Evolutionary conservation across 2,797 vertebrate genomes (phyloP).

Genomic region (Etheostoma nigrum): DNA sequence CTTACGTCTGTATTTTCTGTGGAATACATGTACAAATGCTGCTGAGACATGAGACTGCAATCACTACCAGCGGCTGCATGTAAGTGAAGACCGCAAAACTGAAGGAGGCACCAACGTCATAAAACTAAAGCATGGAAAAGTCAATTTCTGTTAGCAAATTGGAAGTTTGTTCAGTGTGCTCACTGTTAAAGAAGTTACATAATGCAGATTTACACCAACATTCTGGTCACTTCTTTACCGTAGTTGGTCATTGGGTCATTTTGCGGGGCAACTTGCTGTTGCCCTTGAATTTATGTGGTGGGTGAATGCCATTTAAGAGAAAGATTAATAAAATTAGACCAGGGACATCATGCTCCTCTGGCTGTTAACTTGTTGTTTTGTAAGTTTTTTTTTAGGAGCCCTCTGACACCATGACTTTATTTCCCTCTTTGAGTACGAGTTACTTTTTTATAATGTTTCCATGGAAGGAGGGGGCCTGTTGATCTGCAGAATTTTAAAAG

Average conservation of each 20-base stretch:
- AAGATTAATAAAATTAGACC: slow-evolving; percentile 26
- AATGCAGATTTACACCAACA: slow-evolving; percentile 37
- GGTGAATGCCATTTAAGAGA: slow-evolving; percentile 23
- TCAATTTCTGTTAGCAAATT: slow-evolving; percentile 37
- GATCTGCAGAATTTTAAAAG: slow-evolving; percentile 59
- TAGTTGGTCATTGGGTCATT: slow-evolving; percentile 49
- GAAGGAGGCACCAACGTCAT: slow-evolving; percentile 30
- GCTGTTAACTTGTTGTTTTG: slow-evolving; percentile 61
- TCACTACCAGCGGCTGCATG: slow-evolving; percentile 21
- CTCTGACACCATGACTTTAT: slow-evolving; percentile 52
- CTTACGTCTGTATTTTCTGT: slow-evolving; percentile 75
- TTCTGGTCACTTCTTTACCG: slow-evolving; percentile 53
- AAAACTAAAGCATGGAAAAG: slow-evolving; percentile 43
- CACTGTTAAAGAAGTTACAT: slow-evolving; percentile 25
- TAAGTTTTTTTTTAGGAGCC: slow-evolving; percentile 47
- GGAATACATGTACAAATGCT: slow-evolving; percentile 46
- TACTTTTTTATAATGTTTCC: slow-evolving; percentile 67
- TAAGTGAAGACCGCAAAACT: slow-evolving; percentile 17
- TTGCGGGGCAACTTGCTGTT: slow-evolving; percentile 51
- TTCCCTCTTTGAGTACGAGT: slow-evolving; percentile 48
- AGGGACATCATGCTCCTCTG: slow-evolving; percentile 48
- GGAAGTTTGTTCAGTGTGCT: slow-evolving; percentile 16
- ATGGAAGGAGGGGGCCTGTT: slow-evolving; percentile 35
- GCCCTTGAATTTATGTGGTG: slow-evolving; percentile 20
- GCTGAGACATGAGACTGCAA: slow-evolving; percentile 35